Conservation (phyloP, 2,113 vertebrate species). For the Lepus europaeus region DNA sequence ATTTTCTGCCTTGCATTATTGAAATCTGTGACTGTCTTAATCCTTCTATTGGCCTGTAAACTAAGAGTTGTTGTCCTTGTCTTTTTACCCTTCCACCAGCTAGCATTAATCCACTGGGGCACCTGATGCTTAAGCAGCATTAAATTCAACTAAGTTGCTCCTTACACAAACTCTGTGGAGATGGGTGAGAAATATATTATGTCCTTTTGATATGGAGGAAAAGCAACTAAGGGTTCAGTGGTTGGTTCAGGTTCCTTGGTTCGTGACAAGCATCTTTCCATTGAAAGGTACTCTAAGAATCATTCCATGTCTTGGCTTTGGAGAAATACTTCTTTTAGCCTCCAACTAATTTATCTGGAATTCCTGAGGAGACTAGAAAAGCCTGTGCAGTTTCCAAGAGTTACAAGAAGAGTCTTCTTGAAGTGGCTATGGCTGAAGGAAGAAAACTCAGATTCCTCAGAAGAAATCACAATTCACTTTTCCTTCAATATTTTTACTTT, state of each 20-base stretch:
- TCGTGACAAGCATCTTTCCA: neutral
- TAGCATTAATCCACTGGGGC: neutral
- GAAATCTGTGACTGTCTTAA: slow-evolving; percentile 4
- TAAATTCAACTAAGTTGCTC: slow-evolving; percentile 17
- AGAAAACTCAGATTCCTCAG: slow-evolving; percentile 36
- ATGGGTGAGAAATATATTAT: slow-evolving; percentile 2
- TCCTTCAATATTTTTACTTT: slow-evolving; percentile 16
- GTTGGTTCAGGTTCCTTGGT: neutral
- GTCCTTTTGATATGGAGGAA: neutral
- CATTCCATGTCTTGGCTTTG: slow-evolving; percentile 53
- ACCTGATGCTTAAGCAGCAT: slow-evolving; percentile 6
- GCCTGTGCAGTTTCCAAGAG: slow-evolving; percentile 24
- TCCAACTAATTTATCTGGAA: slow-evolving; percentile 58
- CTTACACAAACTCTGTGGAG: neutral
- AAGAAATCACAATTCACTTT: slow-evolving; percentile 55
- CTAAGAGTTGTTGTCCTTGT: neutral
- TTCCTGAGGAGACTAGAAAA: slow-evolving; percentile 55
- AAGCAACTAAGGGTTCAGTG: slow-evolving; percentile 23
- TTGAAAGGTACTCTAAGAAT: slow-evolving; percentile 31
- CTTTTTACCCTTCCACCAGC: neutral
- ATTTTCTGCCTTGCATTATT: slow-evolving; percentile 49
- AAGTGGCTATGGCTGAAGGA: neutral
- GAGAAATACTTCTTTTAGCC: slow-evolving; percentile 33
- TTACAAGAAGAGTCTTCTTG: slow-evolving; percentile 59
- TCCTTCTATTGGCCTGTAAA: neutral